Evolutionary conservation across 2,797 vertebrate genomes (phyloP).

Genomic region (Phoxinus dragarum): DNA sequence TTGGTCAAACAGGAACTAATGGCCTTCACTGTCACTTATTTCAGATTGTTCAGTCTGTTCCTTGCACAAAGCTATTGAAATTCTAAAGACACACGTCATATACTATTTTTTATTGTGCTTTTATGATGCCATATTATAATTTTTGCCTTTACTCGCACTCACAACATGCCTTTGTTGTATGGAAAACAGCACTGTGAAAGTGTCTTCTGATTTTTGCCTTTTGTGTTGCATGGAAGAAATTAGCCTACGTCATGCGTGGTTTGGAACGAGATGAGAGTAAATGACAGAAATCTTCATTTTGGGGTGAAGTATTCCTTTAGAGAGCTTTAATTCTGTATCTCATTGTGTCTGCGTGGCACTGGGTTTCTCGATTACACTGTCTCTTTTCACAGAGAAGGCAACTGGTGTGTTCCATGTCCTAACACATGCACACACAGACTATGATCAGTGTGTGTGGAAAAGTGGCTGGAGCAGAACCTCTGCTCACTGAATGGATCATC

Average conservation of each 20-base stretch:
- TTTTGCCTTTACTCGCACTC: background rate
- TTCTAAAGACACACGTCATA: background rate
- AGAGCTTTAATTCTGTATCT: background rate
- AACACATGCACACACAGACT: conserved; percentile 10
- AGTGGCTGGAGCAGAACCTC: conserved; percentile 12
- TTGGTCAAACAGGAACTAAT: background rate
- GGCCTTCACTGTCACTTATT: background rate
- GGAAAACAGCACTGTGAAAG: background rate
- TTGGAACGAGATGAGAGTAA: background rate
- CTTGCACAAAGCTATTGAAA: background rate
- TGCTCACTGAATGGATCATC: conserved; percentile 49
- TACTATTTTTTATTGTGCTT: background rate
- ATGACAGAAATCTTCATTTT: conserved; percentile 1
- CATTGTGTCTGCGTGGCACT: conserved; percentile 30
- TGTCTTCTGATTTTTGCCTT: background rate
- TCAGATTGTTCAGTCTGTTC: background rate
- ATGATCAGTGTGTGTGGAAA: conserved; percentile 6
- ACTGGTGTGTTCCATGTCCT: conserved; percentile 7
- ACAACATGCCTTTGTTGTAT: background rate
- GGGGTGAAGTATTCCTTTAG: background rate
- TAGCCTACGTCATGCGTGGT: background rate
- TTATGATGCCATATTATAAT: background rate
- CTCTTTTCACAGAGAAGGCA: conserved; percentile 15
- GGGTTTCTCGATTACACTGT: conserved; percentile 24
- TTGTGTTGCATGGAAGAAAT: background rate